Base-by-base conservation (phyloP, 2,888 invertebrate species). In the Orthosia cruda region DNA sequence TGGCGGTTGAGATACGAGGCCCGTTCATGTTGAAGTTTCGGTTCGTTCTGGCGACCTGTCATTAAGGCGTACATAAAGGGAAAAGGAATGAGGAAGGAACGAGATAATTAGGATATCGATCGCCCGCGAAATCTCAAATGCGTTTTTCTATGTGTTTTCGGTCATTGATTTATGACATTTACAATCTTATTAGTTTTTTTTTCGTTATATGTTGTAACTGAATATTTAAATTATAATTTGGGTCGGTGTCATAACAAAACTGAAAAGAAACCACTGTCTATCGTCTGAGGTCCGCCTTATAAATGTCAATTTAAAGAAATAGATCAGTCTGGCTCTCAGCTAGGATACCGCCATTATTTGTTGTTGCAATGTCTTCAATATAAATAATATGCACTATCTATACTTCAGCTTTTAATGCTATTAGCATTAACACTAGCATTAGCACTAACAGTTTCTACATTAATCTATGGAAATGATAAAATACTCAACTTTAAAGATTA, bases 331-430 rank as follows among this genome's bases (percentile, higher is more conserved):
- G 23, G 16, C 32, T 71, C 57, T 59, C 76, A 20, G 79, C 68
- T 65, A 55, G 64, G 32, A 71, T 66, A 16, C n/a, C 52, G 55
- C 68, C 80, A 72, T 80, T 80, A 82, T 84, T 81, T 84, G 85
- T 71, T 68, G 68, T 74, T 75, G 75, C 74, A 69, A 63, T 65
- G 73, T 69, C 71, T 84, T 65, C 64, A 71, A 84, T 69, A 71
- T 62, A 80, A 54, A 84, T 75, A 80, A 23, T 52, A 71, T 54
- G 49, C 77, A 52, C 58, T 64, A 59, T 18, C 47, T 45, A 55
- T 50, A 9, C 5, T 69, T 58, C 5, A 32, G 63, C 49, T 66
- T 1, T 20, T 20, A 50, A 45, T 63, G 62, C 23, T 55, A 62
- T 61, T 49, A 49, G n/a, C n/a, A 66, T 64, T 15, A 13, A 23